phyloP scores from a whole-genome alignment of 2,113 vertebrate species.

The Nyctereutes procyonoides region DNA sequence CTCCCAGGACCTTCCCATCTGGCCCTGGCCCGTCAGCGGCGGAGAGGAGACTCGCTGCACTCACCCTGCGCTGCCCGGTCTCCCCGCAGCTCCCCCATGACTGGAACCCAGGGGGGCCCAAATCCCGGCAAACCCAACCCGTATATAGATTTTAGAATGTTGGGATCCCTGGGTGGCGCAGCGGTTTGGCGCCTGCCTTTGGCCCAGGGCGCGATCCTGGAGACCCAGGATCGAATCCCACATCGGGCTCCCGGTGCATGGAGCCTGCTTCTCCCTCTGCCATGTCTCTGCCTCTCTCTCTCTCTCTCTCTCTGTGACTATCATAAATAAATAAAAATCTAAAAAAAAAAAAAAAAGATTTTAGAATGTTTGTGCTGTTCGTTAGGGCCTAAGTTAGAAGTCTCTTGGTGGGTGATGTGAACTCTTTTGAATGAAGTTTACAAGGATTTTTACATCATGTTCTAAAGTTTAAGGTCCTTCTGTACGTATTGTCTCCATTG shows the following conservation, averaged over 20 bases:
- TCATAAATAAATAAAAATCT: no score
- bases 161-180: no score
- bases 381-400: not conserved
- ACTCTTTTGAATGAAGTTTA: not conserved
- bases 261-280: no score
- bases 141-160: not conserved
- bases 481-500: not conserved
- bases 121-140: not conserved
- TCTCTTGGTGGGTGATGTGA: not conserved
- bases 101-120: not conserved
- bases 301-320: no score
- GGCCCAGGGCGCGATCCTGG: no score
- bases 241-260: no score
- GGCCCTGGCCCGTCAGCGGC: not conserved
- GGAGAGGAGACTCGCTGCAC: not conserved
- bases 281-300: no score
- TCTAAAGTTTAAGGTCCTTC: not conserved
- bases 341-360: no score
- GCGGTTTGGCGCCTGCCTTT: no score
- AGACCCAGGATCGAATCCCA: no score
- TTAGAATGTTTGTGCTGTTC: not conserved
- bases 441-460: not conserved
- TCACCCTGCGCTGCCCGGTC: not conserved
- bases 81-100: not conserved
- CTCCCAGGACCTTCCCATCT: not conserved